Base-by-base conservation (phyloP, 64 coral and sea anemone genomes). In the Montipora cactus region DNA sequence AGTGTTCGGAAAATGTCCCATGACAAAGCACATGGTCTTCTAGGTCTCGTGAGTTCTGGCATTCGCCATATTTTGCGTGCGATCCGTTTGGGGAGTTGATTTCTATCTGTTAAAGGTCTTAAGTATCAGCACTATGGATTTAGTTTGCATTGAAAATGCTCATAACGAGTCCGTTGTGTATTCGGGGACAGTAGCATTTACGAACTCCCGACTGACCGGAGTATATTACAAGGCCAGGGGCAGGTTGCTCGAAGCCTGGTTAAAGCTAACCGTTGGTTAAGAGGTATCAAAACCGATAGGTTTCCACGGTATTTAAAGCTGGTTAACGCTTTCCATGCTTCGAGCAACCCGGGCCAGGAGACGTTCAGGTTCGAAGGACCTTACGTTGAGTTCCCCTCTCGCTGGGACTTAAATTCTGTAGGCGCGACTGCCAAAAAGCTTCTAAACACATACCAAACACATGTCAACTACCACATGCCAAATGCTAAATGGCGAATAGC, bases 1-100 rank as follows among this genome's bases (percentile, higher is more conserved):
- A 79, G 49, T 53, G 45, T 79, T 79, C 77, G 47, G 77, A 79
- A 52, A 79, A 79, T 79, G 47, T 79, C 51, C 37, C 74, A 76
- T 76, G 74, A 76, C 23, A 76, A 76, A 76, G 74, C 74, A 76
- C 74, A 76, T 76, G 44, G 22, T 76, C 23, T 76, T 76, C 44
- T 47, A 76, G 74, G 5, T 76, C 23, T 76, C 3, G 74, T 76
- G 74, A 76, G 25, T 76, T 76, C 74, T 76, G 74, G 44, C 9
- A 9, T 76, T 76, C 74, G 74, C 74, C 74, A 76, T 76, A 47
- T 47, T 37, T 76, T 47, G 37, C 74, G 45, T 20, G 19, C 8
- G 19, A 2, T 7, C 74, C 74, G 19, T 71, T 76, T 76, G 74
- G 74, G 25, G 25, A 37, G 74, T 76, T 76, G 74, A 76, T 76